Evolutionary conservation across 1,140 invertebrate genomes (phyloP), one percentile per base, ranked within the genome.

Genomic region (Calliopsis andreniformis): DNA sequence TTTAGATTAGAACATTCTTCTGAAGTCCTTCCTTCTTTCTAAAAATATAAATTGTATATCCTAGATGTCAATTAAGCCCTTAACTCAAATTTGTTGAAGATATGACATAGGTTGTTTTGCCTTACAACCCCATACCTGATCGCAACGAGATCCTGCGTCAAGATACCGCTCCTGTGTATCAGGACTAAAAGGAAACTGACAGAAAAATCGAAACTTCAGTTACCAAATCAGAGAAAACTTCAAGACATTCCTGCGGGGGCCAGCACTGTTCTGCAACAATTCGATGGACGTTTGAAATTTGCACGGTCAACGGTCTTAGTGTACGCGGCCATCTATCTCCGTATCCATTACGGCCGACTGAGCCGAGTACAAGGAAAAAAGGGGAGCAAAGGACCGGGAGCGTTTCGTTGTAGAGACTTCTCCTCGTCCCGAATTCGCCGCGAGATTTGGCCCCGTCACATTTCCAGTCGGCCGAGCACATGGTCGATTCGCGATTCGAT

Each of bases 391-490:
- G 47, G 71, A 59, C 45, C 32, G 30, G n/a, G 63, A 80, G 73
- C 35, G 23, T 70, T 67, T 62, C n/a, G 20, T 18, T 14, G 16
- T 10, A 62, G 20, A 5, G 1, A 14, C 7, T 69, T 56, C 35
- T 58, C 10, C 53, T 42, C 18, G 49, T 32, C 32, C 42, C 51
- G 30, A 64, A 47, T 67, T 67, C 56, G 53, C 43, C 28, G 43
- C 49, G 72, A 79, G 55, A 67, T 63, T 59, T 14, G 49, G n/a
- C 51, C 63, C 61, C 45, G 64, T 68, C 64, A 39, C 56, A 72
- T 81, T 82, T 81, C 79, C 80, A 68, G 20, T 68, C 45, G 73
- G 73, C 25, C 56, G 73, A 39, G 20, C 69, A 68, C 61, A 59
- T 32, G 45, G 30, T n/a, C 47, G 53, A 80, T 47, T 43, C 47